These are phyloP conservation scores for Pampusana beccarii DNA, from an alignment of 2,113 vertebrate species.

Conservation along the genomic window DNA sequence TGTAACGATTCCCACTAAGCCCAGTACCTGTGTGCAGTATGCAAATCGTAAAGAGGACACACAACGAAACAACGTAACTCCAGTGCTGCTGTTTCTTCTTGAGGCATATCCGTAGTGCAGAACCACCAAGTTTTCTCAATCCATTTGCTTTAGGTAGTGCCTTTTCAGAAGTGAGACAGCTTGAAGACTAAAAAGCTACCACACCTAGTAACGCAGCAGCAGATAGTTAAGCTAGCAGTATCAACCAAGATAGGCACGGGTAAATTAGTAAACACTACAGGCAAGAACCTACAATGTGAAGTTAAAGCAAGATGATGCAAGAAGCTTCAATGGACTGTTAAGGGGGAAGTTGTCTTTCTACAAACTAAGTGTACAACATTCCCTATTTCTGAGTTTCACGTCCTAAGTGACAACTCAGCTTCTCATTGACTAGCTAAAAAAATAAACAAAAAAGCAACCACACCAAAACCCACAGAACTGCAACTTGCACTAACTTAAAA, in stretches of 20 bases:
- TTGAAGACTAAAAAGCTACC: not conserved
- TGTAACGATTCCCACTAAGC: rapidly evolving
- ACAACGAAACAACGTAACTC: rapidly evolving
- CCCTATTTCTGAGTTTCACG: not conserved
- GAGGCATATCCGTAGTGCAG: rapidly evolving
- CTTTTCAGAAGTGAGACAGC: not conserved
- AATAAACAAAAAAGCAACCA: not conserved
- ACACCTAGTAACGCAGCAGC: not conserved
- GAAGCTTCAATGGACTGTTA: not conserved
- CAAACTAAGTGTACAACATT: no score
- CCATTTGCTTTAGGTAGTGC: not conserved
- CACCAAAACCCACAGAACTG: not conserved
- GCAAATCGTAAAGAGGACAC: rapidly evolving
- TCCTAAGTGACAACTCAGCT: not conserved
- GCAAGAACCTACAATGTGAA: not conserved
- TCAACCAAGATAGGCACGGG: not conserved
- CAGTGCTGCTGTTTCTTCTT: not conserved
- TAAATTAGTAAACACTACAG: not conserved
- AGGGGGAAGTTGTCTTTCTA: not conserved
- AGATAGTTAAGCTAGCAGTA: not conserved
- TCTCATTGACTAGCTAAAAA: not conserved
- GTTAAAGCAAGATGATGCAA: not conserved
- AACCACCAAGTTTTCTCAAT: rapidly evolving
- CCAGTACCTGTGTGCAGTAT: not conserved
- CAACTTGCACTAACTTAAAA: not conserved